Conservation (phyloP, 2,888 invertebrate genomes). For the Aphelenchoides bicaudatus region DNA sequence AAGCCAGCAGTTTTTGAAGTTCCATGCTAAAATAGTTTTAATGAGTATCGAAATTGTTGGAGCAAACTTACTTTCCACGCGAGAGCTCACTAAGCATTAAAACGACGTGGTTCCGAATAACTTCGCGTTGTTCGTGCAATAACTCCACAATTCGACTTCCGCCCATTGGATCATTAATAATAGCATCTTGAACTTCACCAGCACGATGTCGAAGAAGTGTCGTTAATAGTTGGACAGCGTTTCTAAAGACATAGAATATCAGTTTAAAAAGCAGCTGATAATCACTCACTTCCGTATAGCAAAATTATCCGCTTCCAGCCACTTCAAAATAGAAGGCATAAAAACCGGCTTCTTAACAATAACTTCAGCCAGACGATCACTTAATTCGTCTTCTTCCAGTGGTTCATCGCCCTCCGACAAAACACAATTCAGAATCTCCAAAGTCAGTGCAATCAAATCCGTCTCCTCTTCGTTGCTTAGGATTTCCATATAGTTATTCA, state of each 20-base stretch:
- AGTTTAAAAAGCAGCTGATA: conserved; percentile 17
- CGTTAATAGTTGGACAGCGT: conserved; percentile 69
- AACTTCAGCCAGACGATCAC: conserved; percentile 64
- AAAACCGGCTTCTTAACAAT: conserved; percentile 56
- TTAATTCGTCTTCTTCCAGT: conserved; percentile 61
- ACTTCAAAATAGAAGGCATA: conserved; percentile 43
- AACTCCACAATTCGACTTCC: conserved; percentile 96
- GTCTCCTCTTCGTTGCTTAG: conserved; percentile 82
- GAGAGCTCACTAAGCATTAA: conserved; percentile 85
- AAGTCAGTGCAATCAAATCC: conserved; percentile 84
- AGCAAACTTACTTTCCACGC: too few relatives aligned
- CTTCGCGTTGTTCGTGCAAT: conserved; percentile 82
- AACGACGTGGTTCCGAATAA: conserved; percentile 68
- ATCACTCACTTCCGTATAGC: conserved; percentile 42
- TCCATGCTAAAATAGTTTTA: too few relatives aligned
- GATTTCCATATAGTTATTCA: conserved; percentile 71
- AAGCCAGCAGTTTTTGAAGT: conserved; percentile 91
- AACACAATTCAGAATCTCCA: conserved; percentile 82
- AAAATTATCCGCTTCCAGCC: conserved; percentile 50
- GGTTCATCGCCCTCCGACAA: conserved; percentile 69
- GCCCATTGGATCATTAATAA: conserved; percentile 72
- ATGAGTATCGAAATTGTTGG: too few relatives aligned
- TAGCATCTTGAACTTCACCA: conserved; percentile 67
- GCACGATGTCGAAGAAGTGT: conserved; percentile 76
- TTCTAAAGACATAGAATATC: conserved; percentile 25